phyloP scores from a whole-genome alignment of 2,113 vertebrate species.

The Prochilodus magdalenae region DNA sequence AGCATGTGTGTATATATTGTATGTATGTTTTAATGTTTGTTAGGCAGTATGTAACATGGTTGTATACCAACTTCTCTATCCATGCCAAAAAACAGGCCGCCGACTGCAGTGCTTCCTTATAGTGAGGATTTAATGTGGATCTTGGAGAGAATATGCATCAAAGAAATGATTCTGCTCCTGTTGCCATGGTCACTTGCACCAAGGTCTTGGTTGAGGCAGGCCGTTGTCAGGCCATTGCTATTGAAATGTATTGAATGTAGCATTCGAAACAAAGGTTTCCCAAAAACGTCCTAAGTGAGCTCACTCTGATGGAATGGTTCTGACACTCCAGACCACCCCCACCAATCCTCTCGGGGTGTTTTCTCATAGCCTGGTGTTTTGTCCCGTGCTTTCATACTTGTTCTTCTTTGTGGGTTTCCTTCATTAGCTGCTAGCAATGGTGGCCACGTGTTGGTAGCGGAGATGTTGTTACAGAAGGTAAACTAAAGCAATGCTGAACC shows the following conservation, averaged over 20 bases:
- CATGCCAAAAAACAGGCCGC: background rate
- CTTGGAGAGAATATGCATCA: background rate
- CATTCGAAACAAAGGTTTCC: background rate
- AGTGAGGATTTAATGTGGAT: background rate
- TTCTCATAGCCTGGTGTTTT: background rate
- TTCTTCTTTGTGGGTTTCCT: background rate
- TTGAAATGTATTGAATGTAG: background rate
- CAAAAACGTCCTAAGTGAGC: background rate
- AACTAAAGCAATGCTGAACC: background rate
- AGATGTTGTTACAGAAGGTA: background rate
- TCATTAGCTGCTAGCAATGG: background rate
- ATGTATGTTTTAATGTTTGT: background rate
- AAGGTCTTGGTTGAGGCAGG: background rate
- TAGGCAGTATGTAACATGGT: background rate
- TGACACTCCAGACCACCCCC: slow-evolving; percentile 11
- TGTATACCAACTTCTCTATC: background rate
- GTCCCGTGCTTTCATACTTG: background rate
- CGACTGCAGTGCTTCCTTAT: background rate
- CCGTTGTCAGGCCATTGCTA: background rate
- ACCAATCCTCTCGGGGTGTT: background rate
- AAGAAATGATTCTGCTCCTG: background rate
- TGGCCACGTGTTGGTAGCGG: background rate
- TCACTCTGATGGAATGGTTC: background rate
- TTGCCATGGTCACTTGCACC: background rate
- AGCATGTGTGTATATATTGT: no score